Percentiles rank a stretch among this genome's conserved stretches.
Evolutionary conservation across 2,888 invertebrate species (phyloP).

Genomic region (Scaptomyza flava): DNA sequence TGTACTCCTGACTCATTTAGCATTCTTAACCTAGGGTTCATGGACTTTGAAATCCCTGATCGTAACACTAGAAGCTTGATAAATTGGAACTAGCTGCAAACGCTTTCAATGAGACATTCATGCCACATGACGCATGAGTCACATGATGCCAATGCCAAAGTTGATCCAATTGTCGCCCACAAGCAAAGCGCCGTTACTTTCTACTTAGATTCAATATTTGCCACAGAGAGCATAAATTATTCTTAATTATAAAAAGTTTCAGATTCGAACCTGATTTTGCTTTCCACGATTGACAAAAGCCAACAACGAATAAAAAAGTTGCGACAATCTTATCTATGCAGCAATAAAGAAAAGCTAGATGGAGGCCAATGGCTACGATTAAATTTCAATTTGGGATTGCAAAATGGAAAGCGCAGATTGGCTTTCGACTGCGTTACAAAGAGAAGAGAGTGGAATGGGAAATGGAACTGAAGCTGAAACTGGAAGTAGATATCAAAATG

Average conservation of each 20-base stretch:
- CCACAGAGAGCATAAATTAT: conserved; percentile 47
- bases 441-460: conserved; percentile 3
- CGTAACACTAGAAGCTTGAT: conserved; percentile 40
- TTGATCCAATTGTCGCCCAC: conserved; percentile 32
- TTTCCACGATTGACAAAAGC: conserved; percentile 35
- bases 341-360: conserved; percentile 26
- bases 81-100: conserved; percentile 61
- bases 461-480: conserved; percentile 21
- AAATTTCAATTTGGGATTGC: conserved; percentile 68
- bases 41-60: conserved; percentile 16
- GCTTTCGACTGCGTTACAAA: conserved; percentile 14
- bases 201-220: conserved; percentile 39
- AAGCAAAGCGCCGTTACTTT: conserved; percentile 42
- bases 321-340: conserved; percentile 51
- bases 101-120: conserved; percentile 38
- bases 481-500: conserved; percentile 20
- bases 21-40: conserved; percentile 28
- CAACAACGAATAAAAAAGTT: conserved; percentile 36
- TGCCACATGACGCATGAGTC: conserved; percentile 40
- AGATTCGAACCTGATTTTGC: conserved; percentile 37
- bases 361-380: conserved; percentile 39
- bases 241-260: conserved; percentile 68
- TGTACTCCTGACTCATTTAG: conserved; percentile 33
- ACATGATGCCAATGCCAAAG: conserved; percentile 11
- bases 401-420: conserved; percentile 67